These are phyloP conservation scores for Cinclus cinclus DNA, from an alignment of 2,113 vertebrate species.

Conservation along the genomic window DNA sequence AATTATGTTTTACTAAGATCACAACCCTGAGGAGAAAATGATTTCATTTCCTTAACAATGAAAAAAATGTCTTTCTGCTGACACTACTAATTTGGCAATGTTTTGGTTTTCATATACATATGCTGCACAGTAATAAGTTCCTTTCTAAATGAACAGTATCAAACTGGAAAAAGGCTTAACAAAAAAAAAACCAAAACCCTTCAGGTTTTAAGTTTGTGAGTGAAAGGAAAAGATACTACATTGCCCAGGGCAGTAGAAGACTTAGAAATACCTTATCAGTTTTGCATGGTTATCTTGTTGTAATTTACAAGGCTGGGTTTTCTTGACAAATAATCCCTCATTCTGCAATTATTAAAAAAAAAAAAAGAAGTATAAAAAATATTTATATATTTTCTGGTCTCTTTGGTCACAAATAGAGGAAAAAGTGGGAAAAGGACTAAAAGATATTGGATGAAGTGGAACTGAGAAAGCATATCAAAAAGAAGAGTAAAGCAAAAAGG, in stretches of 20 bases:
- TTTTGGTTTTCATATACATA: background rate
- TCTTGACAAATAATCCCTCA: background rate
- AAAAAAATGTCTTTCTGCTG: background rate
- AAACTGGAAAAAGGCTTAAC: background rate
- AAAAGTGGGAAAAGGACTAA: background rate
- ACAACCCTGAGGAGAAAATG: background rate
- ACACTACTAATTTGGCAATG: background rate
- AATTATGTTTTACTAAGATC: background rate
- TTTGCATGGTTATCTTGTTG: background rate
- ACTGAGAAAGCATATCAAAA: background rate
- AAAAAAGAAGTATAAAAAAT: background rate
- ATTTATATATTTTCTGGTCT: background rate
- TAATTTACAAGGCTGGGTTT: background rate
- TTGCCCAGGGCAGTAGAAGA: background rate
- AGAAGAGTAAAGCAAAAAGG: background rate
- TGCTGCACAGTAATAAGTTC: background rate
- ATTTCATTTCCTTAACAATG: background rate
- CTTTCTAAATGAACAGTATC: background rate
- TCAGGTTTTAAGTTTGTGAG: background rate
- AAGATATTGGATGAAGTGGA: background rate
- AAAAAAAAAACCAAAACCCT: background rate
- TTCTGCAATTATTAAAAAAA: background rate
- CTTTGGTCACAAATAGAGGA: background rate
- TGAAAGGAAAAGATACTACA: background rate
- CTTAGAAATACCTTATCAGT: background rate